phyloP scores from a whole-genome alignment of 2,888 invertebrate species.

The Blera fallax region DNA sequence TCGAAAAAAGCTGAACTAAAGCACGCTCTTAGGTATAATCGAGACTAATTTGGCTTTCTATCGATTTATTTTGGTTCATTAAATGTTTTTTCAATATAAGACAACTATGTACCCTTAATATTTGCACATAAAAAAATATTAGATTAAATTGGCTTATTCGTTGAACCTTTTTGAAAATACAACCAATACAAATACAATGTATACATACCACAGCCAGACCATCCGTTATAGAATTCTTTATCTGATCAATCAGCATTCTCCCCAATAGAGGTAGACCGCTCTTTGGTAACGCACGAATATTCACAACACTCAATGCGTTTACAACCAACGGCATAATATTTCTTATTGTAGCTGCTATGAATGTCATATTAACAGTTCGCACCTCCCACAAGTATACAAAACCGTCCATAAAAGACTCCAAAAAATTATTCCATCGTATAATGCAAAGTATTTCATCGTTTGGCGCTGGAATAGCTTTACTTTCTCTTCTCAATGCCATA shows the following conservation, averaged over 20 bases:
- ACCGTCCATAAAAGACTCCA: slow-evolving; percentile 78
- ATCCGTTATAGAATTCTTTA: slow-evolving; percentile 74
- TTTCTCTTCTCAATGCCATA: slow-evolving; percentile 78
- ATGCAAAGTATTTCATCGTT: slow-evolving; percentile 79
- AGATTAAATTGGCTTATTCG: too few relatives aligned
- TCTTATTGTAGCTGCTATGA: slow-evolving; percentile 78
- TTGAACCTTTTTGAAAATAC: too few relatives aligned
- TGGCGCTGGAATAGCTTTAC: slow-evolving; percentile 78
- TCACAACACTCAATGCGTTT: slow-evolving; percentile 78
- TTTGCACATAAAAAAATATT: too few relatives aligned
- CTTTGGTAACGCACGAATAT: slow-evolving; percentile 76
- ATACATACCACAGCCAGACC: slow-evolving; percentile 77
- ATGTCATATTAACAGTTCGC: slow-evolving; percentile 73
- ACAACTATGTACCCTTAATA: too few relatives aligned
- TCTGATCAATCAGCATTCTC: slow-evolving; percentile 76
- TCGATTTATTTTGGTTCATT: too few relatives aligned
- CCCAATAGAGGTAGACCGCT: slow-evolving; percentile 77
- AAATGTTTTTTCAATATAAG: too few relatives aligned
- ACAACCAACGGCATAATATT: slow-evolving; percentile 79
- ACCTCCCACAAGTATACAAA: slow-evolving; percentile 80
- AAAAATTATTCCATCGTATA: slow-evolving; percentile 79
- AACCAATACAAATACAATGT: too few relatives aligned
- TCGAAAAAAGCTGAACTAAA: too few relatives aligned
- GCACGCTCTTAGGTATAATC: too few relatives aligned
- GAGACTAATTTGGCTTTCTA: too few relatives aligned